Conservation (phyloP, 2,797 vertebrate species). For the Centropyge bicolor region DNA sequence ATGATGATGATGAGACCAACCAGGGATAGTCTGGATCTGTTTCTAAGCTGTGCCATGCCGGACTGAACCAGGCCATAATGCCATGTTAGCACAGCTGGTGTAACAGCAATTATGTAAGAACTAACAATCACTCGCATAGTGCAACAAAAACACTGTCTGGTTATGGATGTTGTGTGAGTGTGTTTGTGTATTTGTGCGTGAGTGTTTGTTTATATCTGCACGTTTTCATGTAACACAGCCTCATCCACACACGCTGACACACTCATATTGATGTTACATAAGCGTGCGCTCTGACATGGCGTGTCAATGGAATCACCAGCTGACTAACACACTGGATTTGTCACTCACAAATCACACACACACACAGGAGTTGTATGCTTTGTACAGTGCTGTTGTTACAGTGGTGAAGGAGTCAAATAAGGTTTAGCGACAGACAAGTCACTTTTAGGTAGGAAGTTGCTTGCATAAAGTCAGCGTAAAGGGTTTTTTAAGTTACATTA, state of each 20-base stretch:
- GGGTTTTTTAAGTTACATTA: not conserved
- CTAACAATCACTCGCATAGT: slow-evolving; percentile 47
- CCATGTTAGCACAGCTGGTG: slow-evolving; percentile 51
- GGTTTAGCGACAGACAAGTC: slow-evolving; percentile 4
- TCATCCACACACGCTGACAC: slow-evolving; percentile 24
- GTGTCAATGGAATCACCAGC: slow-evolving; percentile 67
- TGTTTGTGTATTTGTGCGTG: slow-evolving; percentile 23
- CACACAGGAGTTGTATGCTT: slow-evolving; percentile 13
- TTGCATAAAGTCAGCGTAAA: not conserved
- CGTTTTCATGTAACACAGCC: slow-evolving; percentile 49
- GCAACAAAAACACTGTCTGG: slow-evolving; percentile 42
- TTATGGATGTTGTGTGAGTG: slow-evolving; percentile 34
- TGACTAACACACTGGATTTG: slow-evolving; percentile 62
- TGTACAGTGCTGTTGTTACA: slow-evolving; percentile 21
- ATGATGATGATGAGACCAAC: slow-evolving; percentile 41
- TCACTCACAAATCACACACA: slow-evolving; percentile 48
- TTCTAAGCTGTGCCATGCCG: slow-evolving; percentile 45
- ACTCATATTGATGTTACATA: slow-evolving; percentile 67
- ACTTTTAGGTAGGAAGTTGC: not conserved
- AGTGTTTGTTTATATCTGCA: slow-evolving; percentile 49
- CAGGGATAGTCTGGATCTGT: slow-evolving; percentile 38
- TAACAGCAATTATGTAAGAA: slow-evolving; percentile 57
- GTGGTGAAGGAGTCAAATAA: not conserved
- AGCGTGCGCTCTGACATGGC: slow-evolving; percentile 55
- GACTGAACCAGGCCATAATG: slow-evolving; percentile 51